phyloP scores from a whole-genome alignment of 2,888 invertebrate genomes.

The Campopleginae sp. region DNA sequence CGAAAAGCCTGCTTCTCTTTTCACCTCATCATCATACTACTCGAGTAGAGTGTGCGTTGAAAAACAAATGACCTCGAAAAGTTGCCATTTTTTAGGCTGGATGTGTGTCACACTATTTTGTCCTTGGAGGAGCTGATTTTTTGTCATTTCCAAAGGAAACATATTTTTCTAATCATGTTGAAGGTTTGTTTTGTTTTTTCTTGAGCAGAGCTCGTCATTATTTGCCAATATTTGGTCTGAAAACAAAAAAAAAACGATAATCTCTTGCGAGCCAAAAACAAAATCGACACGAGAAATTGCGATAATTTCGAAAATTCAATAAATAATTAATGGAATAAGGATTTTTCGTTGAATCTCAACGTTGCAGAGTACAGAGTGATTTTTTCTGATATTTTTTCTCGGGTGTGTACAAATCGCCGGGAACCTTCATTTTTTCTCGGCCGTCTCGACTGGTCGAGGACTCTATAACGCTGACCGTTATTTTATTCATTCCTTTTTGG shows the following conservation, averaged over 20 bases:
- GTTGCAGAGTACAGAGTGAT: no score
- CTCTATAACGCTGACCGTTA: not conserved
- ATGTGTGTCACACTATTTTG: not conserved
- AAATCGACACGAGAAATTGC: no score
- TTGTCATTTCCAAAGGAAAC: not conserved
- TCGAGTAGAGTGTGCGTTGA: conserved; percentile 38
- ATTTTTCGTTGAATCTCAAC: no score
- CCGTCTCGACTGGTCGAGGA: not conserved
- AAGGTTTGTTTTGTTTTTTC: no score
- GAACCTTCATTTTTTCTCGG: not conserved
- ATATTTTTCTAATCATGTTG: not conserved
- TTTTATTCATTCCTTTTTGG: conserved; percentile 25
- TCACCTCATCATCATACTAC: conserved; percentile 48
- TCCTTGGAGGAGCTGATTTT: not conserved
- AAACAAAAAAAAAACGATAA: no score
- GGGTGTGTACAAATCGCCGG: not conserved
- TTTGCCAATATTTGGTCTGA: no score
- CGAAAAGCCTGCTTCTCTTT: conserved; percentile 11
- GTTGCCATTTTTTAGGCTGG: not conserved
- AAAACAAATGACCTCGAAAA: not conserved
- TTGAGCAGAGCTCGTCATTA: no score
- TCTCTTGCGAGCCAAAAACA: no score
- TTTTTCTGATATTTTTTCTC: not conserved
- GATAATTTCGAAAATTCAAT: no score
- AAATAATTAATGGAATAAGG: no score